Evolutionary conservation across 2,888 invertebrate species (phyloP), one percentile per base, ranked within the genome.

Genomic region (Caenorhabditis becei): DNA sequence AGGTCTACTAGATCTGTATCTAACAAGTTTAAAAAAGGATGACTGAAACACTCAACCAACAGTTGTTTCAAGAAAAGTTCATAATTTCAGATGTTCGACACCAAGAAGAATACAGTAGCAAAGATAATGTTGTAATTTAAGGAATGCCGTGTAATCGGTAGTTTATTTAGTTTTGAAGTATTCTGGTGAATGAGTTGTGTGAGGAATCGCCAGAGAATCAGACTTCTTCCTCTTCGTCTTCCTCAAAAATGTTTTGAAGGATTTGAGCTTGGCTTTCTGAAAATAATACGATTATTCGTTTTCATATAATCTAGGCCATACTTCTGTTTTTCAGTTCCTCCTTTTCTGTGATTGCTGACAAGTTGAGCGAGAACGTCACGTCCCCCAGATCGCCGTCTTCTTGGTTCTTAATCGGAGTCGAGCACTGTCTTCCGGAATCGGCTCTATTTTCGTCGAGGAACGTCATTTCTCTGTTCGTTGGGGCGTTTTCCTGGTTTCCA

Each of bases 291-390:
- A 7, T 44, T 20, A n/a, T n/a, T n/a, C n/a, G n/a, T n/a, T n/a
- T n/a, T n/a, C n/a, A 10, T 11, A 16, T 14, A 58, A 56, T 28
- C 2, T 41, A 5, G n/a, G 35, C 49, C 79, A 32, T 18, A 80
- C 80, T 80, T 75, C 70, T 69, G 28, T 59, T 62, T 32, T 65
- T 70, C 58, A 41, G 2, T 1, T 61, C 41, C 5, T 72, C 72
- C 32, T 53, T 66, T 53, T 67, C 74, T 23, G 63, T 63, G 28
- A 80, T 75, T 0, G 65, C 75, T 1, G 80, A 80, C 11, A 80
- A 2, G 41, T 80, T 54, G 2, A 69, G 23, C 2, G 44, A 26
- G 53, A 80, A 80, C n/a, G 80, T 80, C n/a, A 80, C 53, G 16
- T 79, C 56, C 14, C 7, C 24, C 2, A 41, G 11, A 35, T 74